These are phyloP conservation scores for Polypedilum vanderplanki DNA, from an alignment of 1,140 invertebrate genomes.

Conservation along the genomic window DNA sequence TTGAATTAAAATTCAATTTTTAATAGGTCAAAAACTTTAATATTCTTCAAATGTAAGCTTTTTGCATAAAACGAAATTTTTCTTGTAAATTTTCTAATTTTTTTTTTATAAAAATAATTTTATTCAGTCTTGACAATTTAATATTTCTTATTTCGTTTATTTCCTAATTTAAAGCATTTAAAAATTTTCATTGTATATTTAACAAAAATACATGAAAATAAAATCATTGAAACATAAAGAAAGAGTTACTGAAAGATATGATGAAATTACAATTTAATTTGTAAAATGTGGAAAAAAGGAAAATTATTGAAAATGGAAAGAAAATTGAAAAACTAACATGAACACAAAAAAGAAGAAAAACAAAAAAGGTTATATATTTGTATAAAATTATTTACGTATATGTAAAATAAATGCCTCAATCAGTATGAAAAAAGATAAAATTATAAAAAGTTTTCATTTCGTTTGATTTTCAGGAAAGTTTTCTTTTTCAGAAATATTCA, in stretches of 20 bases:
- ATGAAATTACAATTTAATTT: neutral
- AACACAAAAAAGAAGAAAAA: conserved; percentile 17
- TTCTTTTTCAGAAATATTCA: too few species aligned
- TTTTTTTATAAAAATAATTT: too few species aligned
- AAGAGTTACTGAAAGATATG: neutral
- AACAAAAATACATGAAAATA: neutral
- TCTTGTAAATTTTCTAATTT: too few species aligned
- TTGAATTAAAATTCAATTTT: too few species aligned
- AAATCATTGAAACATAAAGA: neutral
- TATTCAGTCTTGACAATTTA: too few species aligned
- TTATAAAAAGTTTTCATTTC: neutral
- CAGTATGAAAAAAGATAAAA: neutral
- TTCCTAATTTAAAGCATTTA: too few species aligned
- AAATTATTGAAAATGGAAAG: neutral
- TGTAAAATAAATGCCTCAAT: conserved; percentile 28
- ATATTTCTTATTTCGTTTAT: too few species aligned
- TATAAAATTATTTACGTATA: conserved; percentile 28
- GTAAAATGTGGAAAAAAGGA: neutral
- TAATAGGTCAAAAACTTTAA: too few species aligned
- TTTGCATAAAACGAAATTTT: too few species aligned
- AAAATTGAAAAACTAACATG: neutral
- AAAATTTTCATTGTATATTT: too few species aligned
- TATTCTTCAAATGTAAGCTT: too few species aligned
- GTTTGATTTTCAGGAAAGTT: neutral
- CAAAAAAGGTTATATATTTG: conserved; percentile 9